Base-by-base conservation (phyloP, 2,797 vertebrate species). In the Gymnoscopelus microlampas region DNA sequence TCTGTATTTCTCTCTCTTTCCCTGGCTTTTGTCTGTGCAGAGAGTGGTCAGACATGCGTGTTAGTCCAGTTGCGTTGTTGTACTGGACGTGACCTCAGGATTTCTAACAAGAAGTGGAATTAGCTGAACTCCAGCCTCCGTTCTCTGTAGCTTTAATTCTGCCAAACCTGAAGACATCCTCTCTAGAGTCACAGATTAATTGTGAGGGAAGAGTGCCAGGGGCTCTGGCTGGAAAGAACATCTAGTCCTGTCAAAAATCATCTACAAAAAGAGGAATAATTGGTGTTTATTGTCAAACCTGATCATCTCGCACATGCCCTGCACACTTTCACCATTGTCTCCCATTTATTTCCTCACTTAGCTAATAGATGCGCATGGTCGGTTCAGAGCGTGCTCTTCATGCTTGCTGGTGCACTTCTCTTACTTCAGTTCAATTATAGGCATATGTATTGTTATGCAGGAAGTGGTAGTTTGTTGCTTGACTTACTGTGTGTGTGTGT, bases 151-250 rank as follows among this genome's bases (percentile, higher is more conserved):
- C 24, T 56, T 49, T 66, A 61, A 68, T 78, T 84, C 59, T 63
- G 29, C 4, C 26, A 63, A 61, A 80, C 8, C 60, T 24, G 19
- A 44, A 24, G 73, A 24, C 66, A 50, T 62, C 68, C 66, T 59
- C 68, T 63, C 66, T 8, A 19, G 72, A 79, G 68, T 68, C 63
- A 35, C 71, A 74, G 65, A 80, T 78, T 70, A 71, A 69, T 56
- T 49, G 47, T 2, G 59, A 65, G 72, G 82, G 83, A 75, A 15
- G 68, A 47, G 63, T 15, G 78, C 84, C 83, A 74, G 61, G 62
- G 70, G 70, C 19, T 53, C 50, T 83, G 84, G 80, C 82, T 80
- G 87, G 82, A 77, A 73, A 55, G 47, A 11, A n/a, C 44, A 23
- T 71, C 68, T 68, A 73, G 47, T 71, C 62, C 81, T 66, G 56